Base-by-base conservation (phyloP, 2,888 invertebrate genomes). In the Ditylenchus weischeri region DNA sequence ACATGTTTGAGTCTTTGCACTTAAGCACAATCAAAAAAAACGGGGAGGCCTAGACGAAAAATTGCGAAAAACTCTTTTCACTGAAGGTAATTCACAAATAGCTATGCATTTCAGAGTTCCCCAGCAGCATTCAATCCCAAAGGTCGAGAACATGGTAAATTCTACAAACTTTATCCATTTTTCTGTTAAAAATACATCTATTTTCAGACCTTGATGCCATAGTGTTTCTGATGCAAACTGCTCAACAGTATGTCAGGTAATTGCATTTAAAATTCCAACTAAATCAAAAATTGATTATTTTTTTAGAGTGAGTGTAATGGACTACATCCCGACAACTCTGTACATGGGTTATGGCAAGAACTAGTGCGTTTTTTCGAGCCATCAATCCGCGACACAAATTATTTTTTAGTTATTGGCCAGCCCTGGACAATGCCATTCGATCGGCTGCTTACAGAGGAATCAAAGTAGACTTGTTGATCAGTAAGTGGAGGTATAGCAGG, bases 371-470 rank as follows among this genome's bases (percentile, higher is more conserved):
- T 43, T 43, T 43, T 3, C 43, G 3, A 13, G 2, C 15, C 92
- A 91, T 0, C 92, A 92, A 29, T 15, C 54, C 29, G 10, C 10
- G 13, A 6, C 13, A 2, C 4, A 23, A 54, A 29, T 64, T 35
- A 15, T 51, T 29, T 38, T 21, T 57, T 48, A 72, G 65, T 38
- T 94, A 89, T 84, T 96, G 95, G 94, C 91, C 93, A 0, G 86
- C 88, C 23, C 92, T 98, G 73, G 96, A 98, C 84, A 88, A 93
- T 84, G 92, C 91, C 0, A 85, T 98, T 18, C 88, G 90, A 64
- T 85, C 79, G 29, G 93, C 91, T 0, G 92, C 93, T 0, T 86
- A 93, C 38, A 87, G 90, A 64, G 87, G 88, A 68, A 88, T 95
- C 49, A 59, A 74, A 68, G 88, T 83, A 13, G 88, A 89, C 71